Evolutionary conservation across 2,113 vertebrate genomes (phyloP).

Genomic region (Gopherus flavomarginatus): DNA sequence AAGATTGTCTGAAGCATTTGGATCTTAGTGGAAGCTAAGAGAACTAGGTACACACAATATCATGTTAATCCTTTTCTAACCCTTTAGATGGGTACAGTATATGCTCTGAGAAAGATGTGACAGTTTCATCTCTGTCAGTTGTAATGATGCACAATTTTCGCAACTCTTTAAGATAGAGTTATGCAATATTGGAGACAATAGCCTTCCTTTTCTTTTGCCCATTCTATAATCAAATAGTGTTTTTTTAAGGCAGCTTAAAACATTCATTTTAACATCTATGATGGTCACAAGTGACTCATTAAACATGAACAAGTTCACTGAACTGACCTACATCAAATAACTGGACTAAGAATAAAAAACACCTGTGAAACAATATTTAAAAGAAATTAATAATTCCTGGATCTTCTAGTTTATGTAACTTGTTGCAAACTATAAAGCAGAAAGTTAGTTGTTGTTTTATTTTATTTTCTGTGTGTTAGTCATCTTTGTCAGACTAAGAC

Average conservation of each 20-base stretch:
- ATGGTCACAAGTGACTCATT: neutral
- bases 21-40: no score
- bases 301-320: neutral
- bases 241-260: neutral
- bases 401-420: neutral
- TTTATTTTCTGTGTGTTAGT: fast-evolving
- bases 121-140: neutral
- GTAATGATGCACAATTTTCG: neutral
- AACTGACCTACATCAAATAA: neutral
- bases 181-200: neutral
- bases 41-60: no score
- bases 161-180: fast-evolving
- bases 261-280: neutral
- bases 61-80: neutral
- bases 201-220: neutral
- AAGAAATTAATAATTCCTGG: neutral
- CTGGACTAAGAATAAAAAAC: neutral
- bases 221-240: neutral
- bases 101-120: neutral
- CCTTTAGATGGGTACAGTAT: neutral
- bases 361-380: neutral
- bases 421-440: neutral
- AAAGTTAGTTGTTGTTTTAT: neutral
- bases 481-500: neutral
- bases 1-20: no score